Conservation (phyloP, 23 tunicate genomes). For the Halocynthia aurantium region DNA sequence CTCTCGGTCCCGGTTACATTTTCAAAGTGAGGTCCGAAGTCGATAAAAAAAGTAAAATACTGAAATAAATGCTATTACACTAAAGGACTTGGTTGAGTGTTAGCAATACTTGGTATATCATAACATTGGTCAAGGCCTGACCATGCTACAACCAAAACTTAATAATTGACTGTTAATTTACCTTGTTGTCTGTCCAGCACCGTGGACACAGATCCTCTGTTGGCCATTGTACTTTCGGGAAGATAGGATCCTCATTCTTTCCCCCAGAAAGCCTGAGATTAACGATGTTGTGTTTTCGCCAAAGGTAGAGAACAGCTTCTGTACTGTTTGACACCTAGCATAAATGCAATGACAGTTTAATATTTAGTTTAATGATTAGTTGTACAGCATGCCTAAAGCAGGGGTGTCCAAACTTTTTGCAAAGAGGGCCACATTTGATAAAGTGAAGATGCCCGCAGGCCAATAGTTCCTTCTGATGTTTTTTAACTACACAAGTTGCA, state of each 20-base stretch:
- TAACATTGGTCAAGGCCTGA: not conserved
- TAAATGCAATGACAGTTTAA: not conserved
- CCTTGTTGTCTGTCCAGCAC: conserved; percentile 12
- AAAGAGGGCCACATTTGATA: too few species aligned
- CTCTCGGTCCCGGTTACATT: too few species aligned
- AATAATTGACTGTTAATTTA: not conserved
- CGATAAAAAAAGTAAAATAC: too few species aligned
- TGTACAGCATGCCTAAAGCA: too few species aligned
- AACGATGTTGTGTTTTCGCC: conserved; percentile 24
- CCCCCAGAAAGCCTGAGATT: conserved; percentile 24
- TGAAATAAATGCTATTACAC: not conserved
- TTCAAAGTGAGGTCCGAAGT: too few species aligned
- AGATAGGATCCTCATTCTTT: conserved; percentile 29
- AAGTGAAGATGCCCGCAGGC: too few species aligned
- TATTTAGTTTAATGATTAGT: not conserved
- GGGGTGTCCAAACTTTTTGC: too few species aligned
- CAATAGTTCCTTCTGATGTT: too few species aligned
- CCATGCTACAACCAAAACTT: not conserved
- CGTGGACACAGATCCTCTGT: conserved; percentile 2
- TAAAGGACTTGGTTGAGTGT: not conserved
- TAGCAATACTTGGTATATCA: not conserved
- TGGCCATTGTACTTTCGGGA: conserved; percentile 36
- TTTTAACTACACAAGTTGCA: too few species aligned
- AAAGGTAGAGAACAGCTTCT: conserved; percentile 24
- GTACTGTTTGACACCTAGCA: conserved; percentile 6